Conservation (phyloP, 2,888 invertebrate genomes). For the Ophioninae sp. region DNA sequence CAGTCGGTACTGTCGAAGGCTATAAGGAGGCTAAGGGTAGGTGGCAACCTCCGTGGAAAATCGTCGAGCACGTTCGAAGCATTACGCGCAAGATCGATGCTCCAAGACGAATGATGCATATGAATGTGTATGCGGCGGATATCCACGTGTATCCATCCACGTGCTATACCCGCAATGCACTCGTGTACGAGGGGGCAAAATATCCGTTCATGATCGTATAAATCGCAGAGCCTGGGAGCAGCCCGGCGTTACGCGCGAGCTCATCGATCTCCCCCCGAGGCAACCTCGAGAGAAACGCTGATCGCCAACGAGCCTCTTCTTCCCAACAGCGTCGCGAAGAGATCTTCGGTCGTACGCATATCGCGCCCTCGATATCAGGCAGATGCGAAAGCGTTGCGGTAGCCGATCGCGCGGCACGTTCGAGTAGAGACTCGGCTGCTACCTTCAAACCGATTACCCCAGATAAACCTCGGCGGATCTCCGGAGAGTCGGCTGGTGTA, state of each 20-base stretch:
- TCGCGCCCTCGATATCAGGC: conserved; percentile 28
- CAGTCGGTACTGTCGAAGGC: neutral
- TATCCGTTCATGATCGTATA: conserved; percentile 58
- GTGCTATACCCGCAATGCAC: neutral
- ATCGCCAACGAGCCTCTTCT: conserved; percentile 23
- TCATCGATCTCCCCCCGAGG: conserved; percentile 59
- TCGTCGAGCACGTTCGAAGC: conserved; percentile 57
- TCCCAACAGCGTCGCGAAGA: conserved; percentile 5
- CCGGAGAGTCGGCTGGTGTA: conserved; percentile 1
- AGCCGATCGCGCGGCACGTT: conserved; percentile 56
- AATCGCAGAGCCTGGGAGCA: conserved; percentile 33
- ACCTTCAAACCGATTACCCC: conserved; percentile 58
- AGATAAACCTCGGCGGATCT: conserved; percentile 21
- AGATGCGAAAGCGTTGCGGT: conserved; percentile 48
- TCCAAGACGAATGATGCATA: conserved; percentile 35
- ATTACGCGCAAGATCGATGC: conserved; percentile 60
- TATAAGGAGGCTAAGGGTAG: neutral
- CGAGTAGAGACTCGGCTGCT: conserved; percentile 49
- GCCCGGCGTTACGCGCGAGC: conserved; percentile 39
- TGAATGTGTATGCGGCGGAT: neutral
- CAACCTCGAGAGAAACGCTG: conserved; percentile 23
- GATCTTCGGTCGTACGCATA: conserved; percentile 27
- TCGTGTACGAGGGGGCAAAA: conserved; percentile 22
- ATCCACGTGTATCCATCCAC: neutral
- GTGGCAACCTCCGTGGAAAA: conserved; percentile 1